phyloP scores from a whole-genome alignment of 2,888 invertebrate species.

The Drosophila aldrichi region DNA sequence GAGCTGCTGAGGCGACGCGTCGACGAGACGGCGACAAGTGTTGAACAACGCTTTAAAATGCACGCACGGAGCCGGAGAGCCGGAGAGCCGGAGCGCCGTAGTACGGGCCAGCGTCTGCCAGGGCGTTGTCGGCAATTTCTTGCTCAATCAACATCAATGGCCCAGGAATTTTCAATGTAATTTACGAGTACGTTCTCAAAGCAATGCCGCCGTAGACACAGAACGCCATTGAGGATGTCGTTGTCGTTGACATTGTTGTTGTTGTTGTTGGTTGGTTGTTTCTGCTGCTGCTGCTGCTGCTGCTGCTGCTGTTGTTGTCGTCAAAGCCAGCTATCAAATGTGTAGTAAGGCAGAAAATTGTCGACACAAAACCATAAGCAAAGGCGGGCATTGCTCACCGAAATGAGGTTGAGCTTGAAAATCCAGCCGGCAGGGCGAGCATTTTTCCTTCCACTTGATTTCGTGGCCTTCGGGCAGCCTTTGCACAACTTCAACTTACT shows the following conservation, averaged over 20 bases:
- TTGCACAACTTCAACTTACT: slow-evolving; percentile 55
- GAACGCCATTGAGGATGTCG: slow-evolving; percentile 19
- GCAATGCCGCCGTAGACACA: slow-evolving; percentile 40
- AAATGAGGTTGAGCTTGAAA: slow-evolving; percentile 76
- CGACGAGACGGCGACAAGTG: slow-evolving; percentile 49
- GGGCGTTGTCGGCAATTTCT: slow-evolving; percentile 79
- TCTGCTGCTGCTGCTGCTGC: neutral
- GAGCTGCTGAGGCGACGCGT: neutral
- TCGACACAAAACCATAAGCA: slow-evolving; percentile 47
- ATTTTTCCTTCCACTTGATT: slow-evolving; percentile 73
- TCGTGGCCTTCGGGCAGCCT: slow-evolving; percentile 60
- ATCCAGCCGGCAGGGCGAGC: slow-evolving; percentile 47
- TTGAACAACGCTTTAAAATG: slow-evolving; percentile 53
- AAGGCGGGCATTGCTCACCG: slow-evolving; percentile 40
- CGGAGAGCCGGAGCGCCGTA: slow-evolving; percentile 7
- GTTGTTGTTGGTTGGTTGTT: slow-evolving; percentile 3
- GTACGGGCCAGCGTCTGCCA: slow-evolving; percentile 23
- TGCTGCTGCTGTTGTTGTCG: slow-evolving; percentile 40
- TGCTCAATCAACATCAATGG: slow-evolving; percentile 82
- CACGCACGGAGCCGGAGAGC: slow-evolving; percentile 14
- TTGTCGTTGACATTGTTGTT: slow-evolving; percentile 39
- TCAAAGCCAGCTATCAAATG: slow-evolving; percentile 67
- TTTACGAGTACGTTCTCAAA: slow-evolving; percentile 69
- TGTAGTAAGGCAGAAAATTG: slow-evolving; percentile 79
- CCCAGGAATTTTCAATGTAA: slow-evolving; percentile 79